Percentiles rank a stretch among this genome's conserved stretches.
Evolutionary conservation across 1,140 invertebrate species (phyloP).

Genomic region (Thalassaphorura encarpata): DNA sequence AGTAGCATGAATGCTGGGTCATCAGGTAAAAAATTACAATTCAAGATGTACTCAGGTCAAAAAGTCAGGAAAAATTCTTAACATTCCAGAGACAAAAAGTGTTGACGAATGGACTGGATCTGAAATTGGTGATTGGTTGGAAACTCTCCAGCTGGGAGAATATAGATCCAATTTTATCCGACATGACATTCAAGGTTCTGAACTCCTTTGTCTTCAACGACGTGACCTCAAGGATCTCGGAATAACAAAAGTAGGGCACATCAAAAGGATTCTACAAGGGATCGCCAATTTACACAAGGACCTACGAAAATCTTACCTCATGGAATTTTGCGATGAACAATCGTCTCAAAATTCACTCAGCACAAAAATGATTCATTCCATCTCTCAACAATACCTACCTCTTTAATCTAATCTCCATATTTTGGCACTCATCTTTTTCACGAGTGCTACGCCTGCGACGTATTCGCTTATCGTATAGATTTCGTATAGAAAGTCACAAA

Average conservation of each 20-base stretch:
- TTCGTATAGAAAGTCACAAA: too few species aligned
- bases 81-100: slow-evolving; percentile 22
- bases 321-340: too few species aligned
- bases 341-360: too few species aligned
- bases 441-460: too few species aligned
- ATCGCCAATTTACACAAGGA: slow-evolving; percentile 63
- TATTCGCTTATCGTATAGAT: too few species aligned
- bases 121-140: slow-evolving; percentile 66
- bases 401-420: too few species aligned
- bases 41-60: not conserved
- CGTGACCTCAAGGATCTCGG: slow-evolving; percentile 80
- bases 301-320: not conserved
- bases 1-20: slow-evolving; percentile 23
- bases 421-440: too few species aligned
- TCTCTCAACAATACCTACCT: too few species aligned
- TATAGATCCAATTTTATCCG: slow-evolving; percentile 67
- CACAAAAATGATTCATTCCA: too few species aligned
- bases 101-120: slow-evolving; percentile 44
- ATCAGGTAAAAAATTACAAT: slow-evolving; percentile 13
- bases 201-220: slow-evolving; percentile 73
- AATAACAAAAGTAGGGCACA: slow-evolving; percentile 82
- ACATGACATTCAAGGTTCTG: slow-evolving; percentile 84
- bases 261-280: slow-evolving; percentile 84
- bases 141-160: slow-evolving; percentile 73
- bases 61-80: slow-evolving; percentile 9